These are phyloP conservation scores for Peromyscus maniculatus DNA, from an alignment of 2,113 vertebrate genomes.

Conservation along the genomic window DNA sequence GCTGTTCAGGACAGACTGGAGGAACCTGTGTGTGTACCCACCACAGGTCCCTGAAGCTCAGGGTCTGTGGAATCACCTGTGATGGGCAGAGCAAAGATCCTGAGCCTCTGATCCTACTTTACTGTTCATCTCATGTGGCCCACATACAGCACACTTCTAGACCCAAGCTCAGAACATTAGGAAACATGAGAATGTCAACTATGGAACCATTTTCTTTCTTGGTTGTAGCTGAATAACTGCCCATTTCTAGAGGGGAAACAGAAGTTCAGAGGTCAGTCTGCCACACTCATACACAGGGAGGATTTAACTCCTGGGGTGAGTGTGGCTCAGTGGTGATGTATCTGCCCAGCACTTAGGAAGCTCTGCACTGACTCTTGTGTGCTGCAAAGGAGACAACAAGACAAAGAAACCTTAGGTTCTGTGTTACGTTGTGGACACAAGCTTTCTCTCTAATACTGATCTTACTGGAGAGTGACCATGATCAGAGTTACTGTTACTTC, in stretches of 20 bases:
- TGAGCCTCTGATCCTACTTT: background rate
- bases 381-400: background rate
- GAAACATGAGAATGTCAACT: background rate
- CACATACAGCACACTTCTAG: accelerated
- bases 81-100: accelerated
- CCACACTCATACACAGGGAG: background rate
- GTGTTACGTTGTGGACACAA: accelerated
- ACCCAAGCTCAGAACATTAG: background rate
- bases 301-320: too few relatives aligned
- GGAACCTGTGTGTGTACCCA: background rate
- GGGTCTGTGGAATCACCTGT: background rate
- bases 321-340: background rate
- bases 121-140: background rate
- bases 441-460: background rate
- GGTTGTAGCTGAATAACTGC: too few relatives aligned
- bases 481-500: background rate
- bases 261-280: background rate
- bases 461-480: background rate
- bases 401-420: background rate
- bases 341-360: background rate
- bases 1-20: too few relatives aligned
- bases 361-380: background rate
- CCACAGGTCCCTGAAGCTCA: background rate
- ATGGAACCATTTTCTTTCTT: background rate
- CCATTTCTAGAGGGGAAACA: background rate